Evolutionary conservation across 2,113 vertebrate species (phyloP).

Genomic region (Misgurnus anguillicaudatus): DNA sequence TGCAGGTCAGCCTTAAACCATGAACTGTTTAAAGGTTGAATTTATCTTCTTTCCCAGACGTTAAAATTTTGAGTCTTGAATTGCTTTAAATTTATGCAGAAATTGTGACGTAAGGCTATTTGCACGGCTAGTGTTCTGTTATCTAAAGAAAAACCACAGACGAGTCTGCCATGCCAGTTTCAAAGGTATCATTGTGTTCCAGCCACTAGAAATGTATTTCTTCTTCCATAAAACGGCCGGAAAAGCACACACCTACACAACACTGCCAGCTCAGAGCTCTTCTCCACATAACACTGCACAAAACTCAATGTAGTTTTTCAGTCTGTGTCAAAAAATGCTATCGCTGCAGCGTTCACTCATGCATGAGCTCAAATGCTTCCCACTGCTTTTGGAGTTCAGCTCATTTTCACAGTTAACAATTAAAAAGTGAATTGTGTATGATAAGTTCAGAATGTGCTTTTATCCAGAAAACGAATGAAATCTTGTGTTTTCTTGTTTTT

Average conservation of each 20-base stretch:
- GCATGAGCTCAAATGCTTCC: background rate
- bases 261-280: conserved; percentile 11
- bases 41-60: background rate
- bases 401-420: conserved; percentile 18
- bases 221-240: background rate
- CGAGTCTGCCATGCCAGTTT: background rate
- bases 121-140: background rate
- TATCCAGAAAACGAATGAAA: background rate
- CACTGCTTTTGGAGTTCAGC: background rate
- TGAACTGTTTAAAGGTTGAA: background rate
- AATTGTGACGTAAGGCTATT: background rate
- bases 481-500: conserved; percentile 20
- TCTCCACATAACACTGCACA: background rate
- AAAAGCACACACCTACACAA: conserved; percentile 9
- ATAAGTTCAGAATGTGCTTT: background rate
- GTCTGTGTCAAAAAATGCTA: background rate
- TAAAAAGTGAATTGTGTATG: background rate
- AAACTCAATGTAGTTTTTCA: conserved; percentile 6
- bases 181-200: background rate
- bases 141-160: background rate
- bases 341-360: background rate
- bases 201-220: conserved; percentile 9
- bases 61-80: conserved; percentile 3
- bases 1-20: background rate
- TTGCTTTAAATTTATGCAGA: background rate